These are phyloP conservation scores for Volucella bombylans DNA, from an alignment of 2,888 invertebrate species.

Conservation along the genomic window DNA sequence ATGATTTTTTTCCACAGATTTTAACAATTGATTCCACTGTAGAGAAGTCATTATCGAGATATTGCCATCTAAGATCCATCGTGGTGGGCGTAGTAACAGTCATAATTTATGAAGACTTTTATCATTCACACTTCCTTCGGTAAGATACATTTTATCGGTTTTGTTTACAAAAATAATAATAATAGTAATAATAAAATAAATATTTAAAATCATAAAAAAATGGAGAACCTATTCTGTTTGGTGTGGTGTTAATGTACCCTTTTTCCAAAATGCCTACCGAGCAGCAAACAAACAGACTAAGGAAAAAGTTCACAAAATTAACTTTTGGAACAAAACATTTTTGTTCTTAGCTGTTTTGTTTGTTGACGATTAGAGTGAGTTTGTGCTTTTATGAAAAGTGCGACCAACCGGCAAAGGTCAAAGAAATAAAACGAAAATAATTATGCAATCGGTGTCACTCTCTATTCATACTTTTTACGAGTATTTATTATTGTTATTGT, in stretches of 20 bases:
- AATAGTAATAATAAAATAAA: constrained; percentile 24
- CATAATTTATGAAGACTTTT: constrained; percentile 33
- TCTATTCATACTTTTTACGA: constrained; percentile 52
- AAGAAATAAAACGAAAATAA: constrained; percentile 45
- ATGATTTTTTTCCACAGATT: too few relatives aligned
- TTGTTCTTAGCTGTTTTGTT: too few relatives aligned
- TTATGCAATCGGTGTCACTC: constrained; percentile 57
- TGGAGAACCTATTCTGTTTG: background rate
- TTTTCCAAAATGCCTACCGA: background rate
- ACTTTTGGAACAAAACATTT: constrained; percentile 24
- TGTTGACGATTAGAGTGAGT: constrained; percentile 34
- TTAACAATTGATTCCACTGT: background rate
- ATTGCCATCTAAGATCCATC: constrained; percentile 30
- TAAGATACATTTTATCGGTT: constrained; percentile 29
- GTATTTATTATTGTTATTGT: constrained; percentile 14
- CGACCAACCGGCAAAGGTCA: constrained; percentile 33
- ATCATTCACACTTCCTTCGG: background rate
- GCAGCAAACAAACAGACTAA: background rate
- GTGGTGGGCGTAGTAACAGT: constrained; percentile 43
- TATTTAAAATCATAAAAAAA: constrained; percentile 30
- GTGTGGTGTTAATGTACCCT: constrained; percentile 7
- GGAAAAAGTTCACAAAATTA: background rate
- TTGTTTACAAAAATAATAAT: constrained; percentile 15
- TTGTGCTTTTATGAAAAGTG: constrained; percentile 31
- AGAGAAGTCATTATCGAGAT: background rate